Percentiles rank a stretch among this genome's conserved stretches.
phyloP scores from a whole-genome alignment of 1,140 invertebrate species.

The Plutomurus gul region DNA sequence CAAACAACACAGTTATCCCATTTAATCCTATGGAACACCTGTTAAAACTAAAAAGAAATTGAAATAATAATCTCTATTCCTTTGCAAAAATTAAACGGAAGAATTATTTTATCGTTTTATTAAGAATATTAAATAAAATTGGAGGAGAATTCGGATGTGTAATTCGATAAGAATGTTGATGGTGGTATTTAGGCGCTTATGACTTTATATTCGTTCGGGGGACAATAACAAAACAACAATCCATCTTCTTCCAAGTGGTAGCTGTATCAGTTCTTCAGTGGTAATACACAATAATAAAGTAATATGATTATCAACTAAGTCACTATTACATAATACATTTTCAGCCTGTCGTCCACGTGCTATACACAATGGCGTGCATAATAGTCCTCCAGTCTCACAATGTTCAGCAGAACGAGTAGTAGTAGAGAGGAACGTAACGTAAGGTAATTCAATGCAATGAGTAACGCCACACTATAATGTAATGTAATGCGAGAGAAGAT shows the following conservation, averaged over 20 bases:
- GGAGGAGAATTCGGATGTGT: no score
- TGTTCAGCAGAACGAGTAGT: not conserved
- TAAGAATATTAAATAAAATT: no score
- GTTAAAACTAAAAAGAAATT: no score
- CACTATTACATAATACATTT: slow-evolving; percentile 7
- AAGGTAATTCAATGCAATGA: slow-evolving; percentile 1
- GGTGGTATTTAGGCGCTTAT: not conserved
- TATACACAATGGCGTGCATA: not conserved
- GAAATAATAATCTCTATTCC: no score
- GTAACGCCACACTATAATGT: slow-evolving; percentile 4
- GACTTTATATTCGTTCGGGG: not conserved
- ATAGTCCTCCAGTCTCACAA: not conserved
- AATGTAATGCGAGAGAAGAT: slow-evolving; percentile 31
- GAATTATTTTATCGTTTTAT: no score
- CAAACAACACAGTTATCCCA: no score
- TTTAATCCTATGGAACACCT: no score
- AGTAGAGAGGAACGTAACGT: not conserved
- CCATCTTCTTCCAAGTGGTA: slow-evolving; percentile 7
- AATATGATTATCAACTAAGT: slow-evolving; percentile 30
- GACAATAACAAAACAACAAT: not conserved
- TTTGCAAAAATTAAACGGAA: no score
- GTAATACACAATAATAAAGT: slow-evolving; percentile 26
- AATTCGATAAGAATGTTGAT: not conserved
- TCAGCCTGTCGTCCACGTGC: slow-evolving; percentile 12
- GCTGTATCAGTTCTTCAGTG: not conserved